A percentile compares a stretch with the other conserved stretches of the same genome.
These are phyloP conservation scores for Teleogryllus occipitalis DNA, from an alignment of 1,140 invertebrate genomes.

Conservation along the genomic window DNA sequence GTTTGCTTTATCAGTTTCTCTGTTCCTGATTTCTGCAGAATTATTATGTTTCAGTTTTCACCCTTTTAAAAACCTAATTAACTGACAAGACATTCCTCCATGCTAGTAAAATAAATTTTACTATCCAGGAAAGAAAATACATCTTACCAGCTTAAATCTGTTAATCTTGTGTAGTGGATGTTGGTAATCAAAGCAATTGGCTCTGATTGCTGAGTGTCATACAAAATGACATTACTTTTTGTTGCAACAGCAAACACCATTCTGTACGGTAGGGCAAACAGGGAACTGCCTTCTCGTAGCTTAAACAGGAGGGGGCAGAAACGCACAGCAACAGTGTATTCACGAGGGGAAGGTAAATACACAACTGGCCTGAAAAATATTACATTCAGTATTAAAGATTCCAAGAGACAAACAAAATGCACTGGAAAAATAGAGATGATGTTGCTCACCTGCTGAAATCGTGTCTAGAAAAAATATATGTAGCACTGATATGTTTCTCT, in stretches of 20 bases:
- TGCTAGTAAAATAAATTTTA: neutral
- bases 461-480: constrained; percentile 72
- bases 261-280: constrained; percentile 65
- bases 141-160: constrained; percentile 77
- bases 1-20: no score
- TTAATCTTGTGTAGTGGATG: constrained; percentile 89
- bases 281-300: constrained; percentile 46
- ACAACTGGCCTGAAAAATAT: constrained; percentile 58
- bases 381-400: no score
- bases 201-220: constrained; percentile 81
- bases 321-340: constrained; percentile 68
- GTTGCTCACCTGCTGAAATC: constrained; percentile 64
- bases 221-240: constrained; percentile 62
- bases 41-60: no score
- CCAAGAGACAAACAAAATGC: no score
- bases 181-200: constrained; percentile 82
- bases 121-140: neutral
- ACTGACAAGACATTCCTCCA: no score
- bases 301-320: constrained; percentile 74
- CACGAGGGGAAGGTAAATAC: constrained; percentile 67
- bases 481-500: constrained; percentile 56
- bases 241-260: constrained; percentile 87
- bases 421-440: no score
- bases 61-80: no score
- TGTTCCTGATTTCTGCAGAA: no score